Percentiles rank a stretch among this genome's conserved stretches.
Evolutionary conservation across 2,113 vertebrate species (phyloP).

Genomic region (Fregata magnificens): DNA sequence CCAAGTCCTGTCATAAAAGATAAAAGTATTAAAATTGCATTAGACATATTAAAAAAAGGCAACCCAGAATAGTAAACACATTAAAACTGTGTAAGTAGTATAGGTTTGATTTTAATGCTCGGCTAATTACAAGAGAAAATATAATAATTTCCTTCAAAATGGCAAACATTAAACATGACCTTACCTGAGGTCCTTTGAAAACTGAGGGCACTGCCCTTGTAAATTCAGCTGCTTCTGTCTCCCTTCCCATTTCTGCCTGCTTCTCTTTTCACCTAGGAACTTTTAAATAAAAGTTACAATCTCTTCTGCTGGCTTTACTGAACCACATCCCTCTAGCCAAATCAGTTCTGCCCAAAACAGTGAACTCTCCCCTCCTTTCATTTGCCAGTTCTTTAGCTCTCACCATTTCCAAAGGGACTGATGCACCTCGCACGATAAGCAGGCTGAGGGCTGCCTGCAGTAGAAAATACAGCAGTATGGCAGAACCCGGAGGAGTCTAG

Average conservation of each 20-base stretch:
- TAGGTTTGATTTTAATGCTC: conserved; percentile 23
- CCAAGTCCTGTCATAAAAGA: conserved; percentile 53
- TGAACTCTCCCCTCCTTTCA: neutral
- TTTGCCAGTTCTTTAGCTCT: neutral
- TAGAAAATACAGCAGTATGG: neutral
- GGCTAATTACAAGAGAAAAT: conserved; percentile 25
- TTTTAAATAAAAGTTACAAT: neutral
- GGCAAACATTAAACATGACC: neutral
- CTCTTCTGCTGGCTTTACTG: neutral
- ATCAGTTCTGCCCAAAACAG: neutral
- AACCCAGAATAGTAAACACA: neutral
- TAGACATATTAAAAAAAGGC: neutral
- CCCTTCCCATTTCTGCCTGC: neutral
- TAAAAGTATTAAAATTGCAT: conserved; percentile 57
- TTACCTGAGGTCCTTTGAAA: neutral
- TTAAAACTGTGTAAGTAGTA: neutral
- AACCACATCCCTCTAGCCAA: neutral
- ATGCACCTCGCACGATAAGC: neutral
- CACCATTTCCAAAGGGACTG: neutral
- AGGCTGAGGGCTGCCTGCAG: neutral
- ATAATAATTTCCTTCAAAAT: neutral
- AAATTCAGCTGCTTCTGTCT: neutral
- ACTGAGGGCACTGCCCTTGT: neutral
- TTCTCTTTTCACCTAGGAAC: neutral
- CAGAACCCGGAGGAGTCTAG: neutral